Evolutionary conservation across 2,797 vertebrate genomes (phyloP), one percentile per base, ranked within the genome.

Genomic region (Sebastes kiyomatsui): DNA sequence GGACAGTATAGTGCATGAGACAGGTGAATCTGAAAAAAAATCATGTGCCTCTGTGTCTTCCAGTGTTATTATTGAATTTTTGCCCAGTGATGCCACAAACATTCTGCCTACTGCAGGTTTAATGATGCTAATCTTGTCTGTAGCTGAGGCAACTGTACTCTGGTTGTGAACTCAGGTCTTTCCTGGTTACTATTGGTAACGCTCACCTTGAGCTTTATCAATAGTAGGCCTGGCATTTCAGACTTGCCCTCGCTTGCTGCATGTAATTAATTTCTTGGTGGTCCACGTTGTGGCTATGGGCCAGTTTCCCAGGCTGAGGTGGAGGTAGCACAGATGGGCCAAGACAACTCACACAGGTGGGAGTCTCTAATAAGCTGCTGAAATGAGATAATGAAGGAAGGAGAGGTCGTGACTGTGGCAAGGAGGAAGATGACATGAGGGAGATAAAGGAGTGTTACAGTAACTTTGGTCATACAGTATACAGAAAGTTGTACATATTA

Each of bases 291-390:
- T 85, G 89, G 88, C 87, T 32, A 23, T 54, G 42, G 70, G 81
- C 88, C 90, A 86, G 83, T 67, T 72, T 82, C 58, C 59, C 60
- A 38, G 76, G 69, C 81, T 49, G 54, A 87, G 77, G 67, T 79
- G 60, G 76, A 75, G 59, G 30, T 62, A 81, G 77, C 89, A 80
- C 92, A 92, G 92, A 92, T 93, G 89, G 91, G 27, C 68, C 49
- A 67, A 79, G 84, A 68, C 75, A 81, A 87, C 81, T 87, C 88
- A 78, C 85, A 79, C 90, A 91, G 90, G 90, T 86, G 75, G 81
- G 73, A 77, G 81, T 60, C 87, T 88, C 78, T 88, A 93, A 91
- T 88, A 87, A 90, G 89, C 86, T 79, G 80, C 54, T 73, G 80
- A 81, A 78, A 80, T 72, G 55, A 86, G 78, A 87, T 22, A 62